Evolutionary conservation across 1,140 invertebrate genomes (phyloP).

Genomic region (Tachypleus tridentatus): DNA sequence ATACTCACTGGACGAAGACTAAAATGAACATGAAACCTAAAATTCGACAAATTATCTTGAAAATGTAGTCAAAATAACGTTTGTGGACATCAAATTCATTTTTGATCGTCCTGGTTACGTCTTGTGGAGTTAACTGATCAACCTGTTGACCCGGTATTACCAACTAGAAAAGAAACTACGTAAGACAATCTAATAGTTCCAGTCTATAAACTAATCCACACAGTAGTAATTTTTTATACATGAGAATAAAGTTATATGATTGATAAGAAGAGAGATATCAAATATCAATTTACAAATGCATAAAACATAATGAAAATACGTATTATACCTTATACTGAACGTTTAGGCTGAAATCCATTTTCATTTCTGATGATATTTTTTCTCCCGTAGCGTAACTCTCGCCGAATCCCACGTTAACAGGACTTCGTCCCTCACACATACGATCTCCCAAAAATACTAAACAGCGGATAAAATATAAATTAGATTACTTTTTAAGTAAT

Average conservation of each 20-base stretch:
- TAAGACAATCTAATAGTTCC: too few relatives aligned
- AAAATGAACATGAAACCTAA: conserved; percentile 8
- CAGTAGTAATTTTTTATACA: too few relatives aligned
- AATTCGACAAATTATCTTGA: conserved; percentile 8
- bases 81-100: conserved; percentile 10
- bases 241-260: too few relatives aligned
- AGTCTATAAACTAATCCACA: too few relatives aligned
- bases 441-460: background rate
- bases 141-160: conserved; percentile 5
- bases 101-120: conserved; percentile 1
- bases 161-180: conserved; percentile 1
- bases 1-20: conserved; percentile 11
- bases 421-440: conserved; percentile 24
- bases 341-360: conserved; percentile 27
- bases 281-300: too few relatives aligned
- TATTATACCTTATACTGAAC: conserved; percentile 28
- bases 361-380: conserved; percentile 23
- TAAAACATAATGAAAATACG: background rate
- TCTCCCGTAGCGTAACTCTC: conserved; percentile 26
- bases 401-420: conserved; percentile 28
- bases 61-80: conserved; percentile 2
- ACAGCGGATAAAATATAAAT: too few relatives aligned
- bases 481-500: too few relatives aligned
- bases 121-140: conserved; percentile 10
- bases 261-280: too few relatives aligned